Conservation (phyloP, 1,140 invertebrate genomes). For the Drosophila sp. region DNA sequence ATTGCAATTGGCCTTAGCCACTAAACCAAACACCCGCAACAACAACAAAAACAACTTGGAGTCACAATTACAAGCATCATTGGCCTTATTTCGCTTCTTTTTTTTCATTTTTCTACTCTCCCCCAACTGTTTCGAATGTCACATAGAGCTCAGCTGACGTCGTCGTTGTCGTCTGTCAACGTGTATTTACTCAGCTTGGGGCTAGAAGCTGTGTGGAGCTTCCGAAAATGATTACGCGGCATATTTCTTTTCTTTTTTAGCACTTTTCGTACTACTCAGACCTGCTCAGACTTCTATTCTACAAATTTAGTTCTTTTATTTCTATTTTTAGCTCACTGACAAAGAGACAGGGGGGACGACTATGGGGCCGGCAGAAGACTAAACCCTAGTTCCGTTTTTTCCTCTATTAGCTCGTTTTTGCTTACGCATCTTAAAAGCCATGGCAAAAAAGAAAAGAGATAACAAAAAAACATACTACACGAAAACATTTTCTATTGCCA, state of each 20-base stretch:
- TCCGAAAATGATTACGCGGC: conserved; percentile 78
- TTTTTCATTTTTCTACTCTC: conserved; percentile 37
- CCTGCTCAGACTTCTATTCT: conserved; percentile 21
- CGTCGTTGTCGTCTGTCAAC: conserved; percentile 53
- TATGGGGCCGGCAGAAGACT: background rate
- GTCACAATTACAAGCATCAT: conserved; percentile 79
- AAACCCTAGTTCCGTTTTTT: conserved; percentile 37
- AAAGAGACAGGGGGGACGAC: background rate
- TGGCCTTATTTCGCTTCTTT: conserved; percentile 68
- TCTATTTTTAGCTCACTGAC: conserved; percentile 42
- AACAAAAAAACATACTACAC: conserved; percentile 12
- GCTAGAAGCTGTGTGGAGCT: conserved; percentile 38
- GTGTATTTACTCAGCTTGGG: conserved; percentile 71
- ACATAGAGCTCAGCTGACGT: conserved; percentile 15
- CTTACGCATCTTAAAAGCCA: conserved; percentile 19
- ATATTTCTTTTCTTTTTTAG: conserved; percentile 27
- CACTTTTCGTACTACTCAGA: conserved; percentile 4
- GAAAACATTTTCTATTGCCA: conserved; percentile 31
- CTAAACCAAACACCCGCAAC: conserved; percentile 22
- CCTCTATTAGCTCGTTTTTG: conserved; percentile 9
- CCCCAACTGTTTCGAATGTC: conserved; percentile 49
- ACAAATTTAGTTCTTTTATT: conserved; percentile 33
- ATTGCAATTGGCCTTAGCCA: conserved; percentile 45
- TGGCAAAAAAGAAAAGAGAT: conserved; percentile 29
- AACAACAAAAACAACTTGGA: conserved; percentile 50